Evolutionary conservation across 2,113 vertebrate genomes (phyloP).

Genomic region (Hippocampus barbouri): DNA sequence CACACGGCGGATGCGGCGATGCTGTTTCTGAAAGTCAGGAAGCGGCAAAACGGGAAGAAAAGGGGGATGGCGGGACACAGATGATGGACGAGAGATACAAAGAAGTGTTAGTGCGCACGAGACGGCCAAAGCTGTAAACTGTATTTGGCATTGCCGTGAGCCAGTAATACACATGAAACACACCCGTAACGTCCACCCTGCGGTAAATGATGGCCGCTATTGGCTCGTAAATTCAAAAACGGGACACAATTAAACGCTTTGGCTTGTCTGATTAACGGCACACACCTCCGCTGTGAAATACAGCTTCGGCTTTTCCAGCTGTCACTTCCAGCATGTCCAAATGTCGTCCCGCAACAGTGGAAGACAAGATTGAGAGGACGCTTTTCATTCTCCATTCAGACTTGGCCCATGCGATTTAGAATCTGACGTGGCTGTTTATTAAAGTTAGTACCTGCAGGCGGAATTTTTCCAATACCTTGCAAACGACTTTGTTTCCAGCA

Average conservation of each 20-base stretch:
- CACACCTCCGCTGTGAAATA: constrained; percentile 57
- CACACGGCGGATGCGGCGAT: constrained; percentile 95
- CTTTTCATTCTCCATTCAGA: constrained; percentile 58
- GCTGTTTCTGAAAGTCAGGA: constrained; percentile 81
- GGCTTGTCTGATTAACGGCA: constrained; percentile 52
- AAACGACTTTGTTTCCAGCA: constrained; percentile 56
- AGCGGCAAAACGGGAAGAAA: constrained; percentile 3
- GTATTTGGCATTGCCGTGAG: constrained; percentile 4
- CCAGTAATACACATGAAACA: constrained; percentile 41
- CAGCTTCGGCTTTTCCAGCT: constrained; percentile 62
- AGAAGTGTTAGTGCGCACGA: background rate
- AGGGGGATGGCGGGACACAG: background rate
- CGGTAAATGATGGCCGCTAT: constrained; percentile 42
- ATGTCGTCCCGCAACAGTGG: constrained; percentile 34
- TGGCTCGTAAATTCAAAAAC: constrained; percentile 52
- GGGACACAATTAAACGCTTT: constrained; percentile 50
- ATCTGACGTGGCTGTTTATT: constrained; percentile 60
- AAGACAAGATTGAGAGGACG: constrained; percentile 59
- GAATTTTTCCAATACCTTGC: constrained; percentile 61
- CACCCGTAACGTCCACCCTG: constrained; percentile 2
- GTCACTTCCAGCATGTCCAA: constrained; percentile 59
- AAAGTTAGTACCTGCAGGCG: constrained; percentile 54
- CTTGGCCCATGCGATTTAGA: constrained; percentile 58
- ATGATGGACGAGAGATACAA: constrained; percentile 11
- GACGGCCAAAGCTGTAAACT: background rate